phyloP scores from a whole-genome alignment of 2,113 vertebrate genomes.

The Labrus mixtus region DNA sequence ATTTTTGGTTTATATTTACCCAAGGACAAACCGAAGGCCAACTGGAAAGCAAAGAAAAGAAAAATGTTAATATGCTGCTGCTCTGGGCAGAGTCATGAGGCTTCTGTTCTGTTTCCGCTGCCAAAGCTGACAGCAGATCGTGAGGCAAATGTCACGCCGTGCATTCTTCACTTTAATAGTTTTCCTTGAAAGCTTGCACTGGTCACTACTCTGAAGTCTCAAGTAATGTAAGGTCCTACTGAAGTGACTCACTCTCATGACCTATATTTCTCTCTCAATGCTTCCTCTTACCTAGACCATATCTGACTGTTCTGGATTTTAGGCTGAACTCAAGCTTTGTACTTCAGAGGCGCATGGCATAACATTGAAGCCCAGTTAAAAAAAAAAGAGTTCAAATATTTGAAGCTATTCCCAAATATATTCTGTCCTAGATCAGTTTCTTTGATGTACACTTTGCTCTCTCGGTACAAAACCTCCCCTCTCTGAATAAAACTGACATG shows the following conservation, averaged over 20 bases:
- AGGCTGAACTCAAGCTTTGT: background rate
- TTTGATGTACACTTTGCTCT: constrained; percentile 53
- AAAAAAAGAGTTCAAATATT: constrained; percentile 41
- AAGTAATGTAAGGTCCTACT: constrained; percentile 3
- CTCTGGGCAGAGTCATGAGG: constrained; percentile 47
- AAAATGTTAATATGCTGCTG: constrained; percentile 60
- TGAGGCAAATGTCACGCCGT: constrained; percentile 54
- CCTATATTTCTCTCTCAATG: constrained; percentile 1
- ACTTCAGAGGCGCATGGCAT: constrained; percentile 16
- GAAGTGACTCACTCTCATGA: background rate
- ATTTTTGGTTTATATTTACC: constrained; percentile 34
- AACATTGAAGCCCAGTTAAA: constrained; percentile 18
- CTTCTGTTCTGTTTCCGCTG: constrained; percentile 54
- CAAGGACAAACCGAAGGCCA: constrained; percentile 48
- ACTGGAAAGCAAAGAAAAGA: constrained; percentile 58
- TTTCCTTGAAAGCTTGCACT: constrained; percentile 30
- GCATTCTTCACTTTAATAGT: constrained; percentile 45
- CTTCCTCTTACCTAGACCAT: background rate
- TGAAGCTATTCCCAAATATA: constrained; percentile 49
- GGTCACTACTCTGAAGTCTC: background rate
- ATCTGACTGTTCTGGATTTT: constrained; percentile 5
- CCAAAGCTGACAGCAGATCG: constrained; percentile 62
- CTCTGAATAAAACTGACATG: constrained; percentile 57
- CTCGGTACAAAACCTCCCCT: constrained; percentile 30
- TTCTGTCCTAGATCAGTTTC: constrained; percentile 46